Percentiles rank a stretch among this genome's conserved stretches.
Evolutionary conservation across 1,140 invertebrate species (phyloP).

Genomic region (Heterodera schachtii): DNA sequence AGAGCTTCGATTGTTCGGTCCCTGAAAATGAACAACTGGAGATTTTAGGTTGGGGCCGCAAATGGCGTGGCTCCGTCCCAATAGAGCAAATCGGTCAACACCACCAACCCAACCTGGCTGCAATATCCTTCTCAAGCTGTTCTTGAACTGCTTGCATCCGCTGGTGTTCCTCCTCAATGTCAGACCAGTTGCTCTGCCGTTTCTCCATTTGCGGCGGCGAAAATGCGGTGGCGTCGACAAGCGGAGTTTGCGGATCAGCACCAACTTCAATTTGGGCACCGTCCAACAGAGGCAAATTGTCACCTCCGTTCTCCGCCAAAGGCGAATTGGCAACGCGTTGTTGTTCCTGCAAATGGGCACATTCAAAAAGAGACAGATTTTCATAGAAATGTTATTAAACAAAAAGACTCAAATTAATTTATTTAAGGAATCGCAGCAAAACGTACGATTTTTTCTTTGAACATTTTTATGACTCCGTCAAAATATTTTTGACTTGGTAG

Average conservation of each 20-base stretch:
- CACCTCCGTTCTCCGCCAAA: neutral
- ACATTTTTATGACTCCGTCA: slow-evolving; percentile 46
- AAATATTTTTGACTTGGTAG: slow-evolving; percentile 45
- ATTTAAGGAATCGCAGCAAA: too few species aligned
- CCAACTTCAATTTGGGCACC: neutral
- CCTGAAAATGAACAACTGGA: too few species aligned
- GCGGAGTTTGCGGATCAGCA: neutral
- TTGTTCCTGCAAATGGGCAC: neutral
- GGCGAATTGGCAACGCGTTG: slow-evolving; percentile 12
- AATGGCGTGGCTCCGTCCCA: too few species aligned
- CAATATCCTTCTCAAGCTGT: too few species aligned
- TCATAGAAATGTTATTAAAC: neutral
- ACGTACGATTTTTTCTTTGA: slow-evolving; percentile 41
- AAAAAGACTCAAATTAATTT: neutral
- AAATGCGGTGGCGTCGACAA: slow-evolving; percentile 6
- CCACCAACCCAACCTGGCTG: too few species aligned
- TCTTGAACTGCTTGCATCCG: too few species aligned
- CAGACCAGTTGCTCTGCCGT: neutral
- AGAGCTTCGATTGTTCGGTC: too few species aligned
- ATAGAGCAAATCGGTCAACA: too few species aligned
- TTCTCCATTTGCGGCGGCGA: slow-evolving; percentile 22
- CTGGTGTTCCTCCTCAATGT: too few species aligned
- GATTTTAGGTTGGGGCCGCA: too few species aligned
- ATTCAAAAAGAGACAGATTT: neutral
- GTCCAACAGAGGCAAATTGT: neutral